Evolutionary conservation across 2,113 vertebrate species (phyloP).

Genomic region (Cynoglossus semilaevis): DNA sequence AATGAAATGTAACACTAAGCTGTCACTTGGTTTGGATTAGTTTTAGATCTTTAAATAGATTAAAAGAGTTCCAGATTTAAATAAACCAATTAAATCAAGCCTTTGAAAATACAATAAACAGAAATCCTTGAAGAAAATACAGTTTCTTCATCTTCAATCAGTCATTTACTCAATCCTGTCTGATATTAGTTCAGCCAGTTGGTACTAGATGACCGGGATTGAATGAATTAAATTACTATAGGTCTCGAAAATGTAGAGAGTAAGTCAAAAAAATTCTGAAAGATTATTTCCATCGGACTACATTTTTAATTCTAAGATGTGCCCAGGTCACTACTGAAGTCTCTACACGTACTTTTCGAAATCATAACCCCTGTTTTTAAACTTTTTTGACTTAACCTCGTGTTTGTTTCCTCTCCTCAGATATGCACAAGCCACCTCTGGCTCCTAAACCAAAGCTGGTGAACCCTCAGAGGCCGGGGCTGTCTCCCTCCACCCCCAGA

Average conservation of each 20-base stretch:
- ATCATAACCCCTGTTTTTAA: too few species aligned
- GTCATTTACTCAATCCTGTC: too few species aligned
- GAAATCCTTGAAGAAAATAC: slow-evolving; percentile 6
- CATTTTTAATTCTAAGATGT: too few species aligned
- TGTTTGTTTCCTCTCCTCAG: slow-evolving; percentile 68
- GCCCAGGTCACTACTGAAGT: too few species aligned
- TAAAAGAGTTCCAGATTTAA: slow-evolving; percentile 8
- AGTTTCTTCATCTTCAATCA: too few species aligned
- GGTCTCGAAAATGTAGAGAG: too few species aligned
- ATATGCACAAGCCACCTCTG: slow-evolving; percentile 87
- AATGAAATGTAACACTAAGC: slow-evolving; percentile 33
- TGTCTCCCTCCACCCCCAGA: slow-evolving; percentile 79
- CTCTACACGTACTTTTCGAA: too few species aligned
- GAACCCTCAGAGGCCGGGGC: slow-evolving; percentile 61
- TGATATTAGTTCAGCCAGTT: too few species aligned
- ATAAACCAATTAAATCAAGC: slow-evolving; percentile 5
- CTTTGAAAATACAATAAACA: slow-evolving; percentile 11
- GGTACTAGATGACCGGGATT: too few species aligned
- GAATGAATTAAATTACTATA: too few species aligned
- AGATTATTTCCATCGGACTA: too few species aligned
- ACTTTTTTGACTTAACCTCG: not conserved
- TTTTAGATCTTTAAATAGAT: slow-evolving; percentile 1
- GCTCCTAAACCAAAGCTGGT: slow-evolving; percentile 90
- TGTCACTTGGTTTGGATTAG: slow-evolving; percentile 34
- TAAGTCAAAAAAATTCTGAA: too few species aligned